Evolutionary conservation across 1,140 invertebrate species (phyloP).

Genomic region (Homalodisca vitripennis): DNA sequence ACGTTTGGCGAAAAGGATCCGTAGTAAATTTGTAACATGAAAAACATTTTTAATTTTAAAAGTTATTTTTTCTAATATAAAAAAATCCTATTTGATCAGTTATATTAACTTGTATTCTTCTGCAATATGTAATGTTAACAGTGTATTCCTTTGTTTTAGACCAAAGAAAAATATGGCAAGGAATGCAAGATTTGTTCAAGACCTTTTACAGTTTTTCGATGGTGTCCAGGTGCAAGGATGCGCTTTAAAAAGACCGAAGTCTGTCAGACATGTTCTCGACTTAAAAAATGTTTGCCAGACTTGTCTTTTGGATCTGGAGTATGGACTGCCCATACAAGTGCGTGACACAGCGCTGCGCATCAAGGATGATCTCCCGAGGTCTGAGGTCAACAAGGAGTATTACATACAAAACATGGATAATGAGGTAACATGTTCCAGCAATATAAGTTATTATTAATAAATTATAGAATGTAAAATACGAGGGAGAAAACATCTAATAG

Average conservation of each 20-base stretch:
- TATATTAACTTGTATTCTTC: no score
- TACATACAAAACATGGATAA: conserved; percentile 95
- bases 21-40: no score
- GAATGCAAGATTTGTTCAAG: conserved; percentile 99
- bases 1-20: no score
- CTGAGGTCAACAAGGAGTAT: conserved; percentile 99
- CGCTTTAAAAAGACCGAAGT: conserved; percentile 99
- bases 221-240: conserved; percentile 97
- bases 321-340: conserved; percentile 93
- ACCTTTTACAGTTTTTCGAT: conserved; percentile 97
- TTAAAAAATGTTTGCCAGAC: conserved; percentile 99
- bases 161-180: conserved; percentile 97
- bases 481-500: no score
- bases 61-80: no score
- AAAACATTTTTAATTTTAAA: no score
- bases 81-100: no score
- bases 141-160: conserved; percentile 59
- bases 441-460: no score
- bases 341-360: conserved; percentile 94
- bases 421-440: no score
- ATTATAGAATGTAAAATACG: no score
- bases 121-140: no score
- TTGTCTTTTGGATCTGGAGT: conserved; percentile 96
- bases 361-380: conserved; percentile 92
- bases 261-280: conserved; percentile 96